phyloP scores from a whole-genome alignment of 2,888 invertebrate species.

The Drosophila mimetica region DNA sequence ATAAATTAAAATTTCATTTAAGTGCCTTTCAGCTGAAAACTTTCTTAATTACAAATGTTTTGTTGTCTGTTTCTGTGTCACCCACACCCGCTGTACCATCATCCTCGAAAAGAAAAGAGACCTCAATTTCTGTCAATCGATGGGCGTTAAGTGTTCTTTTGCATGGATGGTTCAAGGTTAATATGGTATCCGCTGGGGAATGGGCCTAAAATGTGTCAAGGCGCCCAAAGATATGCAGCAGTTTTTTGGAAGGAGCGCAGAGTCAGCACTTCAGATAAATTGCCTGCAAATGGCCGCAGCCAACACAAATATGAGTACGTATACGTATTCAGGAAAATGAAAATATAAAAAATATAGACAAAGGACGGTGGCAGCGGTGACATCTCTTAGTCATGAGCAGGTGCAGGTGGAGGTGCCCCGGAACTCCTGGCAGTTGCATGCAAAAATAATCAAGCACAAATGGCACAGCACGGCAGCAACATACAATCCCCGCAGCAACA shows the following conservation, averaged over 20 bases:
- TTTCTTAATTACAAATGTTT: conserved; percentile 77
- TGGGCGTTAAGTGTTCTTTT: conserved; percentile 29
- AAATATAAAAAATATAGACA: conserved; percentile 25
- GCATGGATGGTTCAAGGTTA: conserved; percentile 31
- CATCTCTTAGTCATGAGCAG: conserved; percentile 54
- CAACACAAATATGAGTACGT: conserved; percentile 3
- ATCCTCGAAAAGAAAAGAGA: background rate
- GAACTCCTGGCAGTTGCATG: conserved; percentile 52
- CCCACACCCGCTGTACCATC: background rate
- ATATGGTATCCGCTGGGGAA: conserved; percentile 1
- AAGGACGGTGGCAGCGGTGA: conserved; percentile 14
- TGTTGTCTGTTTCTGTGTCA: conserved; percentile 34
- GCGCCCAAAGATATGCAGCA: conserved; percentile 26
- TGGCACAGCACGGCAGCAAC: conserved; percentile 46
- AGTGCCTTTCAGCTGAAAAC: conserved; percentile 71
- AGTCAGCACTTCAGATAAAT: conserved; percentile 40
- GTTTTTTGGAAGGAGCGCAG: no score
- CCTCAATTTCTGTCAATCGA: conserved; percentile 33
- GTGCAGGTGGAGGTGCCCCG: conserved; percentile 51
- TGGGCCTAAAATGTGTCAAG: conserved; percentile 27
- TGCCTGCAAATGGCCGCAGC: conserved; percentile 53
- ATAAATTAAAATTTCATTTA: conserved; percentile 79
- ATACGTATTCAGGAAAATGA: background rate
- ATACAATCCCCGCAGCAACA: conserved; percentile 55
- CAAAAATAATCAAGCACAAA: conserved; percentile 68